phyloP scores from a whole-genome alignment of 2,888 invertebrate genomes.

The Pachydiplax longipennis region DNA sequence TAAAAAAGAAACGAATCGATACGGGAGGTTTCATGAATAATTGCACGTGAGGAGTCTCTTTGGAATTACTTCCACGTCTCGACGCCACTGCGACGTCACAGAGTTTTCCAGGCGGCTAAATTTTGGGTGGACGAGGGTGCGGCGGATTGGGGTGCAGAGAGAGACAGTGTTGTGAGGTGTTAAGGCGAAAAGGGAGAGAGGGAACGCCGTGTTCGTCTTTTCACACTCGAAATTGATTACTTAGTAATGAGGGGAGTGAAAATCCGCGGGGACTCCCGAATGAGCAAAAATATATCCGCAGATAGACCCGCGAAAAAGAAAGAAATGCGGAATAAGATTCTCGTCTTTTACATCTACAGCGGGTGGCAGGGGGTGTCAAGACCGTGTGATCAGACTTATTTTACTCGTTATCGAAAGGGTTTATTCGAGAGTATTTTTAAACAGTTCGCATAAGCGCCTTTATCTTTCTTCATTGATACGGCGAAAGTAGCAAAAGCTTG shows the following conservation, averaged over 20 bases:
- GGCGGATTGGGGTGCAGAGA: conserved; percentile 14
- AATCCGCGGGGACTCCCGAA: neutral
- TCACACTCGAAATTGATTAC: conserved; percentile 10
- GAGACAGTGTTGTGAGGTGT: conserved; percentile 48
- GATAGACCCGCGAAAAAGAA: too few relatives aligned
- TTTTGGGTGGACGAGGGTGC: conserved; percentile 8
- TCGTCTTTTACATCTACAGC: too few relatives aligned
- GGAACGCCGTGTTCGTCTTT: conserved; percentile 22
- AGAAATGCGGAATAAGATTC: too few relatives aligned
- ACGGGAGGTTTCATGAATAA: neutral
- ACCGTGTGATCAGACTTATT: too few relatives aligned
- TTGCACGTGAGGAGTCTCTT: neutral
- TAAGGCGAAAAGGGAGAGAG: conserved; percentile 49
- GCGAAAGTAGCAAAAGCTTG: too few relatives aligned
- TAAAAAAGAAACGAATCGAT: neutral
- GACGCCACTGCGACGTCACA: conserved; percentile 20
- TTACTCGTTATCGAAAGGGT: too few relatives aligned
- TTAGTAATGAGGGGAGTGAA: conserved; percentile 4
- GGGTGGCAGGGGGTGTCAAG: too few relatives aligned
- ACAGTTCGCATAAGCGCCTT: too few relatives aligned
- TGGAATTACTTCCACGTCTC: conserved; percentile 7
- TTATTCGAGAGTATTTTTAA: too few relatives aligned
- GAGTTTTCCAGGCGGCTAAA: conserved; percentile 33
- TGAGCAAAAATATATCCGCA: neutral
- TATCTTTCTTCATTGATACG: too few relatives aligned